Percentiles rank a stretch among this genome's conserved stretches.
These are phyloP conservation scores for Amphipyra tragopoginis DNA, from an alignment of 2,888 invertebrate species.

Conservation along the genomic window DNA sequence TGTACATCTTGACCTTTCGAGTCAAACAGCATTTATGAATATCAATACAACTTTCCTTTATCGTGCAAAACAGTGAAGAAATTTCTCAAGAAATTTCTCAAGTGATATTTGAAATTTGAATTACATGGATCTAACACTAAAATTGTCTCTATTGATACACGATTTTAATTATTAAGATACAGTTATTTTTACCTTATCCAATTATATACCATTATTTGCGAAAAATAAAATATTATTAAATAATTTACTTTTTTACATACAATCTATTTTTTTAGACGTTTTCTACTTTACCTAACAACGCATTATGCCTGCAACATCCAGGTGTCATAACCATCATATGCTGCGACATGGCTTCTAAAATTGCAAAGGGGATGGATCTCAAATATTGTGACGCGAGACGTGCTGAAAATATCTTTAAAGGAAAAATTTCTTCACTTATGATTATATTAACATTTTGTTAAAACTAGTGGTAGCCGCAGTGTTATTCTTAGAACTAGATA, in stretches of 20 bases:
- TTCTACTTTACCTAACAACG: not conserved
- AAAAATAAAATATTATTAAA: no score
- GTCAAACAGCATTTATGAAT: not conserved
- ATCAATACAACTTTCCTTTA: not conserved
- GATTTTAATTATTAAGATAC: not conserved
- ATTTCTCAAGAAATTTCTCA: conserved; percentile 3
- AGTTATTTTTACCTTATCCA: not conserved
- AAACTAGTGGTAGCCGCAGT: no score
- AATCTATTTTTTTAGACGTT: no score
- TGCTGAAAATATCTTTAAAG: conserved; percentile 38
- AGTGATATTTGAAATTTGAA: not conserved
- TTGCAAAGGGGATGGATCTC: conserved; percentile 53
- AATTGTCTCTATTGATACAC: not conserved
- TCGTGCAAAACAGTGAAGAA: not conserved
- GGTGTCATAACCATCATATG: conserved; percentile 48
- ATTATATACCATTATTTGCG: not conserved
- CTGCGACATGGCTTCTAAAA: conserved; percentile 49
- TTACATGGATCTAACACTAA: not conserved
- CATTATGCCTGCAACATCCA: conserved; percentile 24
- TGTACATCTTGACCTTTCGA: conserved; percentile 2
- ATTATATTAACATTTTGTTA: no score
- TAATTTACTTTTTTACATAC: no score
- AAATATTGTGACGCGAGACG: conserved; percentile 41
- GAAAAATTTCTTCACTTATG: conserved; percentile 6
- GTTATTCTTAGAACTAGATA: no score